Evolutionary conservation across 2,888 invertebrate genomes (phyloP).

Genomic region (Trachelus iudaicus): DNA sequence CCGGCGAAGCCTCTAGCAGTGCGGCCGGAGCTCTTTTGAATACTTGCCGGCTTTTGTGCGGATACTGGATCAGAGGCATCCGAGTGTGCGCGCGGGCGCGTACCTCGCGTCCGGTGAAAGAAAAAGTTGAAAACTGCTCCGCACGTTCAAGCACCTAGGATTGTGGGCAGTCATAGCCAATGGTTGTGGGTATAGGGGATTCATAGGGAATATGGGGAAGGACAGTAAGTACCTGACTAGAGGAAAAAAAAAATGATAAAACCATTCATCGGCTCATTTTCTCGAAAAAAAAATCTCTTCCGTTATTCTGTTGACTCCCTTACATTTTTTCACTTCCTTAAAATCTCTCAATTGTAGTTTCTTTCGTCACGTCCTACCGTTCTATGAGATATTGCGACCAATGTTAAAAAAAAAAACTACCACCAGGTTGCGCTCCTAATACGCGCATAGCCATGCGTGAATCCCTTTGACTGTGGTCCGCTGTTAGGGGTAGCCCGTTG

Average conservation of each 20-base stretch:
- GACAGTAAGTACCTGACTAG: neutral
- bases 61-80: neutral
- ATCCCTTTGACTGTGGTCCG: constrained; percentile 51
- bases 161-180: neutral
- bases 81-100: neutral
- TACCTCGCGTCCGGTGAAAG: neutral
- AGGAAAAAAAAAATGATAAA: neutral
- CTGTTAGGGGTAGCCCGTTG: constrained; percentile 38
- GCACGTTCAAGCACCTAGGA: neutral
- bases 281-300: neutral
- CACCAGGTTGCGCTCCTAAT: constrained; percentile 20
- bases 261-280: neutral
- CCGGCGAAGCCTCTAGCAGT: neutral
- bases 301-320: neutral
- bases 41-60: neutral
- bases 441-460: constrained; percentile 40
- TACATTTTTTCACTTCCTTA: neutral
- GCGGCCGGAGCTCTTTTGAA: neutral
- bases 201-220: neutral
- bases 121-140: neutral
- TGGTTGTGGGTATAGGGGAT: neutral
- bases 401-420: neutral
- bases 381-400: neutral
- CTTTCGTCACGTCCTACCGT: neutral
- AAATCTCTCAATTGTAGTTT: neutral